These are phyloP conservation scores for Gryon sp. DNA, from an alignment of 1,140 invertebrate genomes.

Conservation along the genomic window DNA sequence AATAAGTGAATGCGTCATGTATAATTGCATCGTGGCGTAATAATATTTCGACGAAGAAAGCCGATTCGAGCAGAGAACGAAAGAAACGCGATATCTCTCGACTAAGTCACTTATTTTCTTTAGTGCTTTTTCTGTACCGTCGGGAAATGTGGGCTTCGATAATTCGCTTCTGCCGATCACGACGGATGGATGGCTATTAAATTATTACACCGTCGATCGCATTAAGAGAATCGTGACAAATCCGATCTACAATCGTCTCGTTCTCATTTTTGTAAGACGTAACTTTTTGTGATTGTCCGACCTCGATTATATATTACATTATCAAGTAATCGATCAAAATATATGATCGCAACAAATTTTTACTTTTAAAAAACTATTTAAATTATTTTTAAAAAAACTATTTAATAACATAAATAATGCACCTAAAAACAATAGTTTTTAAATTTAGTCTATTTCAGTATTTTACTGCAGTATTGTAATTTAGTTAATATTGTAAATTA, in stretches of 20 bases:
- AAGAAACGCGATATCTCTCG: conserved; percentile 73
- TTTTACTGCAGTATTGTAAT: too few relatives aligned
- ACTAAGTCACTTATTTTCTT: conserved; percentile 78
- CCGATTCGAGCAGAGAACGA: conserved; percentile 53
- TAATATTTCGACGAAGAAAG: conserved; percentile 51
- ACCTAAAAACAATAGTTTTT: too few relatives aligned
- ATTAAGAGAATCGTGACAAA: conserved; percentile 78
- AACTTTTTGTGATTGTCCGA: too few relatives aligned
- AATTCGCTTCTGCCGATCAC: conserved; percentile 71
- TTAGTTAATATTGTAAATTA: too few relatives aligned
- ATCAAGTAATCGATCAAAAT: too few relatives aligned
- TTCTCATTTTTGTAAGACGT: conserved; percentile 47
- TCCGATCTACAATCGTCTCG: conserved; percentile 70
- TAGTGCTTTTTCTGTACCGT: conserved; percentile 74
- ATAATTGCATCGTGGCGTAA: conserved; percentile 46
- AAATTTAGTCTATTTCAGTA: too few relatives aligned
- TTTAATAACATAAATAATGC: too few relatives aligned
- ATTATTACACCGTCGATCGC: conserved; percentile 77
- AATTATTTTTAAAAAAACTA: too few relatives aligned
- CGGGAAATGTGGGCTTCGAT: conserved; percentile 69
- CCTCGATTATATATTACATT: too few relatives aligned
- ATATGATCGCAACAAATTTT: too few relatives aligned
- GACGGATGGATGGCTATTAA: conserved; percentile 76
- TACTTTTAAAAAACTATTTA: too few relatives aligned
- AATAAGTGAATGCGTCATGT: conserved; percentile 38